These are phyloP conservation scores for Terrapene triunguis DNA, from an alignment of 2,113 vertebrate species.

Conservation along the genomic window DNA sequence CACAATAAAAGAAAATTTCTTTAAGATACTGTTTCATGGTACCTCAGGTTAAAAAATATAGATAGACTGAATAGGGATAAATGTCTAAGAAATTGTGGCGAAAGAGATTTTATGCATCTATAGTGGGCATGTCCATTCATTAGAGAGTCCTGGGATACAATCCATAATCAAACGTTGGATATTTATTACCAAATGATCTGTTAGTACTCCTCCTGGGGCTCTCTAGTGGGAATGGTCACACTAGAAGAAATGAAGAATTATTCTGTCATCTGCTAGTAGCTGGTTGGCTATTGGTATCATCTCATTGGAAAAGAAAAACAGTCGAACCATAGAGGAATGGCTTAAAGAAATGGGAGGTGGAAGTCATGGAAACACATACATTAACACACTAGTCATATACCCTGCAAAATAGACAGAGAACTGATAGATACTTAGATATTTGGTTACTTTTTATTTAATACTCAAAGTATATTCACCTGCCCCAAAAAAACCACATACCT, in stretches of 20 bases:
- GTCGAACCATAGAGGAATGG: not conserved
- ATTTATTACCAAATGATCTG: not conserved
- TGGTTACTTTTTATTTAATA: not conserved
- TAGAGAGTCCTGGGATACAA: too few relatives aligned
- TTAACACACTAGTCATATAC: not conserved
- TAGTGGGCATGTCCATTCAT: too few relatives aligned
- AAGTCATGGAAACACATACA: not conserved
- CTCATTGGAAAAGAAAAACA: not conserved
- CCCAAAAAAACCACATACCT: too few relatives aligned
- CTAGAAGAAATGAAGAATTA: not conserved
- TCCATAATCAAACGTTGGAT: too few relatives aligned
- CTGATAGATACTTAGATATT: not conserved
- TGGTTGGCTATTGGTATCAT: not conserved
- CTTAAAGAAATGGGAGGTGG: not conserved
- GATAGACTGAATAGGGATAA: too few relatives aligned
- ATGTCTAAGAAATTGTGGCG: too few relatives aligned
- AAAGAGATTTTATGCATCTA: too few relatives aligned
- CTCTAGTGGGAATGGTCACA: too few relatives aligned
- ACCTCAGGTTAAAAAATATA: too few relatives aligned
- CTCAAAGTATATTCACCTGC: not conserved
- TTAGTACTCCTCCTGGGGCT: too few relatives aligned
- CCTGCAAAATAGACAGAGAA: not conserved
- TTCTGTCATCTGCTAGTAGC: not conserved
- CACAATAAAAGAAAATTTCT: too few relatives aligned
- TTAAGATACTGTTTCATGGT: too few relatives aligned